phyloP scores from a whole-genome alignment of 2,113 vertebrate species.

The Dipodomys ordii region DNA sequence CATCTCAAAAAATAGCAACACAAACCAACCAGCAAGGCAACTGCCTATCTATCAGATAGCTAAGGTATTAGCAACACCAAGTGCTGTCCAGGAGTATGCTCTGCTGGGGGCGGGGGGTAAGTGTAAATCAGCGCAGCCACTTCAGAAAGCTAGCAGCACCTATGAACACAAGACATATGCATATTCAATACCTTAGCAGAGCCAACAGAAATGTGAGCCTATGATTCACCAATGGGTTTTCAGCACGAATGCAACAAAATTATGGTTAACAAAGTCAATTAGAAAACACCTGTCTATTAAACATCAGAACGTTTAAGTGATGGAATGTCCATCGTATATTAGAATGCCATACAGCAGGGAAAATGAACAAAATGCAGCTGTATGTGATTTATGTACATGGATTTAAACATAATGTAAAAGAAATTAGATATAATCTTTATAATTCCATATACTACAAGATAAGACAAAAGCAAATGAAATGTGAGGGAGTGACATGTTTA shows the following conservation, averaged over 20 bases:
- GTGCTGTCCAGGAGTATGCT: background rate
- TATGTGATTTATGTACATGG: background rate
- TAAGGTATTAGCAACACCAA: background rate
- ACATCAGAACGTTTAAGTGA: background rate
- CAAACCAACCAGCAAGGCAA: background rate
- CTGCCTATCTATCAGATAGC: background rate
- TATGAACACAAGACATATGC: background rate
- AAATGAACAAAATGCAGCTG: background rate
- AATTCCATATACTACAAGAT: background rate
- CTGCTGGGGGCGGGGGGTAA: accelerated
- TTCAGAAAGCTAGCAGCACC: background rate
- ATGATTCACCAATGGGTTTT: background rate
- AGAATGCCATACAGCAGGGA: background rate
- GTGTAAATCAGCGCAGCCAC: background rate
- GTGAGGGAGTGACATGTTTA: background rate
- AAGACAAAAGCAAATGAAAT: background rate
- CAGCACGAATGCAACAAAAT: background rate
- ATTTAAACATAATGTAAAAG: background rate
- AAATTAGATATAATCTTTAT: background rate
- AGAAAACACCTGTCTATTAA: background rate
- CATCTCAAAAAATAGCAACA: background rate
- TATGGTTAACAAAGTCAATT: background rate
- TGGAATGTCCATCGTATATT: background rate
- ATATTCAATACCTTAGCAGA: background rate
- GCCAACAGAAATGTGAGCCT: background rate